Evolutionary conservation across 2,797 vertebrate species (phyloP).

Genomic region (Alca torda): DNA sequence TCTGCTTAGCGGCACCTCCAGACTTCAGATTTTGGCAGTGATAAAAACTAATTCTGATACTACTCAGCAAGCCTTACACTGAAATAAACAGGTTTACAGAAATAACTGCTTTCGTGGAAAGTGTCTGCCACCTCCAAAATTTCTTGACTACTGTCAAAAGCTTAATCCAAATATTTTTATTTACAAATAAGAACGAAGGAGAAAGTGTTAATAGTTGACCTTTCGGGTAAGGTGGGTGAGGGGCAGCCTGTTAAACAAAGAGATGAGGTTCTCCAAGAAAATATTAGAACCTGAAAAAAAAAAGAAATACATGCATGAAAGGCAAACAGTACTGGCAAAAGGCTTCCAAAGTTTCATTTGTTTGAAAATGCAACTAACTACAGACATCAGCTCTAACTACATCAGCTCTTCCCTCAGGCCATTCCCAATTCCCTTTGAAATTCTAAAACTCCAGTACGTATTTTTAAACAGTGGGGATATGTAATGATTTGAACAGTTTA

Average conservation of each 20-base stretch:
- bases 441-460: not conserved
- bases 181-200: not conserved
- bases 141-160: not conserved
- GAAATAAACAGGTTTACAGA: slow-evolving; percentile 31
- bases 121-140: not conserved
- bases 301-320: not conserved
- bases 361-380: not conserved
- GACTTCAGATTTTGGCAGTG: slow-evolving; percentile 9
- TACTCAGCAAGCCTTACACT: not conserved
- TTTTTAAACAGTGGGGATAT: not conserved
- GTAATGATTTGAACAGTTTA: not conserved
- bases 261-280: not conserved
- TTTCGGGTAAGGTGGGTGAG: not conserved
- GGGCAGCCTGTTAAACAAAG: not conserved
- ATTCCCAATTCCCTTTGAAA: slow-evolving; percentile 5
- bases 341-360: not conserved
- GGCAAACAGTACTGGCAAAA: not conserved
- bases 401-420: not conserved
- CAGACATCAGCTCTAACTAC: not conserved
- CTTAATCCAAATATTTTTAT: slow-evolving; percentile 2
- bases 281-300: not conserved
- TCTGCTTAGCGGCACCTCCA: slow-evolving; percentile 1
- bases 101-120: not conserved
- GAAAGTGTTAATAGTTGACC: not conserved
- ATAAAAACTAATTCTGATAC: slow-evolving; percentile 22